These are phyloP conservation scores for Simalia tracyae DNA, from an alignment of 2,797 vertebrate genomes.

Conservation along the genomic window DNA sequence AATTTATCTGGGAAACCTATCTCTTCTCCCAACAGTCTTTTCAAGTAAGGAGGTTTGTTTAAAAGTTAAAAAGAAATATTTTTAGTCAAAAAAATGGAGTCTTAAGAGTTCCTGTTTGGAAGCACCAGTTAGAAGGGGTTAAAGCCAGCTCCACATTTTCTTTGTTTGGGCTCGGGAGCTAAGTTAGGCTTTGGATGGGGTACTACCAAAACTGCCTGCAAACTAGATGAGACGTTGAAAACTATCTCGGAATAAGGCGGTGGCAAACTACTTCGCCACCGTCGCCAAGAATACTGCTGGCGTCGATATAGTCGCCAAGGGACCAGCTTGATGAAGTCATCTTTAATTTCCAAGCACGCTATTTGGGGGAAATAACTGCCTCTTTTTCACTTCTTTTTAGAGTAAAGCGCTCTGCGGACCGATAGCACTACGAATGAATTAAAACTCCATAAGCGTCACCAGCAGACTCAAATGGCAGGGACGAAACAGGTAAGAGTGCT, in stretches of 20 bases:
- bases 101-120: not conserved
- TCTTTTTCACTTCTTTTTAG: not conserved
- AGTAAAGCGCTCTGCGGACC: not conserved
- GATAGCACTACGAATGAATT: not conserved
- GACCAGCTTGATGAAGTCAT: not conserved
- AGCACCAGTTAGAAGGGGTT: not conserved
- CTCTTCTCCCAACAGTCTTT: not conserved
- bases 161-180: not conserved
- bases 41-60: not conserved
- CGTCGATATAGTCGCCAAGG: not conserved
- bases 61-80: not conserved
- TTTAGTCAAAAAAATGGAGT: too few relatives aligned
- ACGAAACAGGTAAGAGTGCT: not conserved
- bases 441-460: not conserved
- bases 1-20: not conserved
- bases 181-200: not conserved
- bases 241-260: not conserved
- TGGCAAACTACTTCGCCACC: not conserved
- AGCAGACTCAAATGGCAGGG: not conserved
- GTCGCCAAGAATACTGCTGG: not conserved
- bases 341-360: not conserved
- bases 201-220: not conserved
- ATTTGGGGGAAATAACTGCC: not conserved
- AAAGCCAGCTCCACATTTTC: not conserved
- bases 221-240: too few relatives aligned